Base-by-base conservation (phyloP, 2,113 vertebrate genomes). In the Strigops habroptila region DNA sequence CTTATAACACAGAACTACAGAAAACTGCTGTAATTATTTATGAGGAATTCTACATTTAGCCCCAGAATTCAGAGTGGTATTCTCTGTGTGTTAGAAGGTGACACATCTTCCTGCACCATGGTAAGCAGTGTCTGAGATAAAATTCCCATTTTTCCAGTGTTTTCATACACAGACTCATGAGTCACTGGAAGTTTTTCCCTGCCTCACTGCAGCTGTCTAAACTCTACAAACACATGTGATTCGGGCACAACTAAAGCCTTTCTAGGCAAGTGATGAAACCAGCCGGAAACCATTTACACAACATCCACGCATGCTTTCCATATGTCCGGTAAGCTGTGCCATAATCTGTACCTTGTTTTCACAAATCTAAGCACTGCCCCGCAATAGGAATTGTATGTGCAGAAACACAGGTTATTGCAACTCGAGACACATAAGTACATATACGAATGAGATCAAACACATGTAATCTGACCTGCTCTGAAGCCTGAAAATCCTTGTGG, bases 141-240 rank as follows among this genome's bases (percentile, higher is more conserved):
- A 79, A 88, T 68, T 69, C 24, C 33, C 15, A 11, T 90, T 90
- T 88, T 93, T 64, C 33, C 9, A 39, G 65, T 64, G 48, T 51
- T 74, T 6, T 10, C 23, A 46, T 46, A 35, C 43, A 60, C 55
- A 39, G 71, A n/a, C 14, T 77, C 31, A 22, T 6, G 52, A 88
- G 43, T 25, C 62, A 27, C 52, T 39, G 70, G 17, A 71, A 89
- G 10, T 19, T 51, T 84, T 53, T 67, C 48, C 64, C 48, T 75
- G 62, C 46, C 64, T 84, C 81, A 16, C 44, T 91, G 76, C 88
- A 95, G 86, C 96, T 93, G 89, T 78, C 83, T 84, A 92, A 94
- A 95, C 91, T 81, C 46, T 64, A 31, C 52, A 53, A 76, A 48
- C 55, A 46, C 3, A 0, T 59, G 83, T 2, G 2, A 68, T 57